A percentile compares a stretch with the other conserved stretches of the same genome.
Conservation (phyloP, 2,113 vertebrate species). For the Notarius lentiginosus region DNA sequence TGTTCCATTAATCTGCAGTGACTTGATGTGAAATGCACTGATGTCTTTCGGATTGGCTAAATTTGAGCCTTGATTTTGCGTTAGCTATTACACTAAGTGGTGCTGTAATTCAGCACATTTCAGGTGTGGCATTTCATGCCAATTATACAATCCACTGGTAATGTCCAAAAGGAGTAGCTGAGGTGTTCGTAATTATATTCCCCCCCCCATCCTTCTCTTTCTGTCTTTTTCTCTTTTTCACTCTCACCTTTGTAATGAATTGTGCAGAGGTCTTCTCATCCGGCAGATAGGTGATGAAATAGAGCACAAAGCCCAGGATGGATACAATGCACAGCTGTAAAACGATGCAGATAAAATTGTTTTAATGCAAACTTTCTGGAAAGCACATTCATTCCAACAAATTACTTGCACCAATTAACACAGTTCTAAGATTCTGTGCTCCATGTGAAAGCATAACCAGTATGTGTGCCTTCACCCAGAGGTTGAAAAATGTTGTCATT, state of each 20-base stretch:
- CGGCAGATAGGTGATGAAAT: slow-evolving; percentile 27
- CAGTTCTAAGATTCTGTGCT: background rate
- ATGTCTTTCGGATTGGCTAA: background rate
- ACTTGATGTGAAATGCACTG: background rate
- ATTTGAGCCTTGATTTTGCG: background rate
- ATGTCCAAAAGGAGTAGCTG: background rate
- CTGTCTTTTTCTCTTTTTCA: background rate
- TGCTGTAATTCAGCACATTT: background rate
- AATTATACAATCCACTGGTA: slow-evolving; percentile 1
- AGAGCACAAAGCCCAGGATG: slow-evolving; percentile 24
- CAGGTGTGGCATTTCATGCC: background rate
- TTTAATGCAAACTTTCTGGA: background rate
- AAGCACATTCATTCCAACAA: background rate
- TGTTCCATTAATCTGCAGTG: background rate
- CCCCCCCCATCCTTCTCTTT: background rate
- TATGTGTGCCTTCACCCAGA: background rate
- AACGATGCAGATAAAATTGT: background rate
- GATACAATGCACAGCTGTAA: slow-evolving; percentile 12
- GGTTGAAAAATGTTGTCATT: background rate
- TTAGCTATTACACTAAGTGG: background rate
- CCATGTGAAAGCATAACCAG: background rate
- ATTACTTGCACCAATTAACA: background rate
- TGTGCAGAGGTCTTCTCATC: slow-evolving; percentile 25
- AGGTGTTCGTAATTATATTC: background rate
- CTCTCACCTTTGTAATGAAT: slow-evolving; percentile 30